Percentiles rank a stretch among this genome's conserved stretches.
Conservation (phyloP, 2,797 vertebrate genomes). For the Melanotaenia nigrans region DNA sequence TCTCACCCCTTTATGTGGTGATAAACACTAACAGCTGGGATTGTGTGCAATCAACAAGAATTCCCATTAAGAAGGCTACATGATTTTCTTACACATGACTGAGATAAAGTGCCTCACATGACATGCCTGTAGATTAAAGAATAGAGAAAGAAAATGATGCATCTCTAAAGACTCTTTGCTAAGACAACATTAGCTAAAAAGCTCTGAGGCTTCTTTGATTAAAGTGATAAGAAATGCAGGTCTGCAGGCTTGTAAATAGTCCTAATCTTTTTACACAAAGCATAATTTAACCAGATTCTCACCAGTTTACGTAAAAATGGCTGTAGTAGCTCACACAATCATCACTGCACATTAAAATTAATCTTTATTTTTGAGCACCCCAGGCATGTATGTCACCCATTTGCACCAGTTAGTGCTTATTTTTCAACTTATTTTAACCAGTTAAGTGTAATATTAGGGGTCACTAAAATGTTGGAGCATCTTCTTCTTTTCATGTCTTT, state of each 20-base stretch:
- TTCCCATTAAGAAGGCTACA: not conserved
- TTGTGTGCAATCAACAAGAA: slow-evolving; percentile 38
- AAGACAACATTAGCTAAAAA: slow-evolving; percentile 30
- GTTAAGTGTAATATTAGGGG: slow-evolving; percentile 29
- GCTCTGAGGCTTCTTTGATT: slow-evolving; percentile 33
- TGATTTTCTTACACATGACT: slow-evolving; percentile 57
- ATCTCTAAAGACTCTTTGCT: slow-evolving; percentile 10
- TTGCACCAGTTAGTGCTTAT: slow-evolving; percentile 29
- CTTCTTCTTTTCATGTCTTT: not conserved
- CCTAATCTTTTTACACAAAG: slow-evolving; percentile 24
- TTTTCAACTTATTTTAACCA: slow-evolving; percentile 40
- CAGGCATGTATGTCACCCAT: slow-evolving; percentile 23
- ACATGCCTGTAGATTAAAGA: slow-evolving; percentile 25
- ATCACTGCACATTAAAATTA: slow-evolving; percentile 25
- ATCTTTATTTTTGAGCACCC: too few relatives aligned
- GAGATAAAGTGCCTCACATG: slow-evolving; percentile 40
- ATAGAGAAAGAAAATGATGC: slow-evolving; percentile 11
- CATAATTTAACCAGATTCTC: slow-evolving; percentile 48
- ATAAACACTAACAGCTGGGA: slow-evolving; percentile 67
- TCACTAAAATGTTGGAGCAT: slow-evolving; percentile 37
- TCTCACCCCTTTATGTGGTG: slow-evolving; percentile 45
- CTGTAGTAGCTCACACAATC: slow-evolving; percentile 28
- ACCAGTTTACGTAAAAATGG: slow-evolving; percentile 30
- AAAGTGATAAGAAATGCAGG: slow-evolving; percentile 22
- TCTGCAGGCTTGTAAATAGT: slow-evolving; percentile 18